These are phyloP conservation scores for Gadus macrocephalus DNA, from an alignment of 2,113 vertebrate species.

Conservation along the genomic window DNA sequence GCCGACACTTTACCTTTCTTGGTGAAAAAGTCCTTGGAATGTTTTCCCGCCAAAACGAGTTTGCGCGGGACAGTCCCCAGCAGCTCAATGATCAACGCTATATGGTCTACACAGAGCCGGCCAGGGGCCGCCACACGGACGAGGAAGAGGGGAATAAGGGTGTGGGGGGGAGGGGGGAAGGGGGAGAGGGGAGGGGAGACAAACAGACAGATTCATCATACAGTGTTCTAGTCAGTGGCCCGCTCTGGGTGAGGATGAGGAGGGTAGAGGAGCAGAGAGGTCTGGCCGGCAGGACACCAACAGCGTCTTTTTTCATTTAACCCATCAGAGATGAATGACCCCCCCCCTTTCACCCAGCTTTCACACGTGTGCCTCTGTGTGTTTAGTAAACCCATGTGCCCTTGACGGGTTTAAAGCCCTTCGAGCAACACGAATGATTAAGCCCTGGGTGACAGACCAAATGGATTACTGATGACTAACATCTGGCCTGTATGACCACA, in stretches of 20 bases:
- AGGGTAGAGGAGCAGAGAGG: conserved; percentile 15
- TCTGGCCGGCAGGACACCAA: conserved; percentile 18
- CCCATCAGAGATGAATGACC: background rate
- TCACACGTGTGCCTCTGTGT: too few species aligned
- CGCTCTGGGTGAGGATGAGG: conserved; percentile 46
- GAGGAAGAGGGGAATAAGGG: conserved; percentile 13
- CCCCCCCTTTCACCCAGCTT: too few species aligned
- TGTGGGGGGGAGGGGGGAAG: background rate
- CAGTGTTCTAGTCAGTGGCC: conserved; percentile 50
- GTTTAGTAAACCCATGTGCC: too few species aligned
- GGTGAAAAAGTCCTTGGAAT: conserved; percentile 99
- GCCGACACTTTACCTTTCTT: conserved; percentile 86
- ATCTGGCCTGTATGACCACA: too few species aligned
- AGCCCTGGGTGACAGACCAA: too few species aligned
- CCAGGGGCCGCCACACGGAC: conserved; percentile 40
- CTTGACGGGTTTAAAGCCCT: too few species aligned
- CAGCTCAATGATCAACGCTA: conserved; percentile 98
- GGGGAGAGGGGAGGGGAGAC: conserved; percentile 37
- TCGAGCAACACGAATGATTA: too few species aligned
- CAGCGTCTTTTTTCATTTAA: background rate
- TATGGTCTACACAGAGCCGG: conserved; percentile 80
- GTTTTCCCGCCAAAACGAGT: conserved; percentile 90
- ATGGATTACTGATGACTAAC: too few species aligned
- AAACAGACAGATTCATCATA: conserved; percentile 63
- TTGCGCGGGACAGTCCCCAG: conserved; percentile 94